A percentile compares a stretch with the other conserved stretches of the same genome.
These are phyloP conservation scores for Amyelois transitella DNA, from an alignment of 1,140 invertebrate species.

Conservation along the genomic window DNA sequence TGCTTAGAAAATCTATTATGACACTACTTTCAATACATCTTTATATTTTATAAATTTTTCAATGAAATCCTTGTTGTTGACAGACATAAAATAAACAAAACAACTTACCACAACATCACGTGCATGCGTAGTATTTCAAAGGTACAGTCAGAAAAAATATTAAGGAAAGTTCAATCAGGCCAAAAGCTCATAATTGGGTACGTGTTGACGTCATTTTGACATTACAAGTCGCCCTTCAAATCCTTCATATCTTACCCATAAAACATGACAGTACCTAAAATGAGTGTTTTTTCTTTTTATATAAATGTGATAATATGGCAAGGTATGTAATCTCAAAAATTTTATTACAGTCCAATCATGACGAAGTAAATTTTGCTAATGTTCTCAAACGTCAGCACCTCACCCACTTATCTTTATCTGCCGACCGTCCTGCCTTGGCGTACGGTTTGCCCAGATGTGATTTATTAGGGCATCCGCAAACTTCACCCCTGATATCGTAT, in stretches of 20 bases:
- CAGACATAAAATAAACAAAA: background rate
- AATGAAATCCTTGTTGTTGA: background rate
- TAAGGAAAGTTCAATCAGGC: too few relatives aligned
- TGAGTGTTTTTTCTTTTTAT: too few relatives aligned
- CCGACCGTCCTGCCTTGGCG: background rate
- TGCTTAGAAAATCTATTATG: too few relatives aligned
- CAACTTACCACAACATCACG: background rate
- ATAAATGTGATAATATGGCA: too few relatives aligned
- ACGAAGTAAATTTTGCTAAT: background rate
- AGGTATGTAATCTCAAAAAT: background rate
- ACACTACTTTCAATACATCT: background rate
- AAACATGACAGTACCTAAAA: too few relatives aligned
- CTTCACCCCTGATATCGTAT: constrained; percentile 18
- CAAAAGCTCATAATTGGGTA: too few relatives aligned
- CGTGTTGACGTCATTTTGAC: too few relatives aligned
- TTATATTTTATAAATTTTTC: background rate
- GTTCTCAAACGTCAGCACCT: background rate
- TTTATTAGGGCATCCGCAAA: constrained; percentile 13
- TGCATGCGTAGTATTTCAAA: background rate
- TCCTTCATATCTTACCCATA: too few relatives aligned
- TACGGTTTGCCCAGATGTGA: constrained; percentile 2
- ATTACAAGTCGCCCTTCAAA: too few relatives aligned
- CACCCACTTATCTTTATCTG: background rate
- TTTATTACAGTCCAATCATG: background rate
- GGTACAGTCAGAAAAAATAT: background rate